These are phyloP conservation scores for Tyto alba DNA, from an alignment of 2,113 vertebrate species.

Conservation along the genomic window DNA sequence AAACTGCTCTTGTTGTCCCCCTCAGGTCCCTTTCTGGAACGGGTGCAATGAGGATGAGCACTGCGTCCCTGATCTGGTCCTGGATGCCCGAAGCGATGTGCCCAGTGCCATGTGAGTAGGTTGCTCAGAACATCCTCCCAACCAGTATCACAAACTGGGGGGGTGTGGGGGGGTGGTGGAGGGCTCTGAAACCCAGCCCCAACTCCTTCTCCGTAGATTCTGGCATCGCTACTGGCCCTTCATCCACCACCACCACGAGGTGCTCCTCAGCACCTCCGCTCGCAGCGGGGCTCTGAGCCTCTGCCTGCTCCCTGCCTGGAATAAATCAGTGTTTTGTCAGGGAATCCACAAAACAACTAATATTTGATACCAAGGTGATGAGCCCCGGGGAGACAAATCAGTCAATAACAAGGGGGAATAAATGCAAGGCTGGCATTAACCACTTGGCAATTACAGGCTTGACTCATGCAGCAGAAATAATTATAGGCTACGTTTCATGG, in stretches of 20 bases:
- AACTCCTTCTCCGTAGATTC: fast-evolving
- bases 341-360: background rate
- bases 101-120: slow-evolving; percentile 82
- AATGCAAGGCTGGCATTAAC: background rate
- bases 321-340: background rate
- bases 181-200: background rate
- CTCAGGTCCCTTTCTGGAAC: slow-evolving; percentile 94
- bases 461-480: background rate
- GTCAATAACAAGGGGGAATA: background rate
- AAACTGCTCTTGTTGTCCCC: background rate
- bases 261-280: background rate
- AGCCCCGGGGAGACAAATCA: background rate
- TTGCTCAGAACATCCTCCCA: background rate
- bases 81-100: slow-evolving; percentile 85
- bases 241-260: background rate
- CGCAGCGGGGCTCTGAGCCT: background rate
- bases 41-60: slow-evolving; percentile 95
- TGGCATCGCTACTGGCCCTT: background rate
- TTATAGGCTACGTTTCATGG: fast-evolving
- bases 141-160: fast-evolving
- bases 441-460: background rate
- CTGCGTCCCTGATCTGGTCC: slow-evolving; percentile 88
- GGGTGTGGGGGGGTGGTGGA: too few relatives aligned
- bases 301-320: background rate
- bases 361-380: background rate